Evolutionary conservation across 2,113 vertebrate species (phyloP), one percentile per base, ranked within the genome.

Genomic region (Tachysurus vachellii): DNA sequence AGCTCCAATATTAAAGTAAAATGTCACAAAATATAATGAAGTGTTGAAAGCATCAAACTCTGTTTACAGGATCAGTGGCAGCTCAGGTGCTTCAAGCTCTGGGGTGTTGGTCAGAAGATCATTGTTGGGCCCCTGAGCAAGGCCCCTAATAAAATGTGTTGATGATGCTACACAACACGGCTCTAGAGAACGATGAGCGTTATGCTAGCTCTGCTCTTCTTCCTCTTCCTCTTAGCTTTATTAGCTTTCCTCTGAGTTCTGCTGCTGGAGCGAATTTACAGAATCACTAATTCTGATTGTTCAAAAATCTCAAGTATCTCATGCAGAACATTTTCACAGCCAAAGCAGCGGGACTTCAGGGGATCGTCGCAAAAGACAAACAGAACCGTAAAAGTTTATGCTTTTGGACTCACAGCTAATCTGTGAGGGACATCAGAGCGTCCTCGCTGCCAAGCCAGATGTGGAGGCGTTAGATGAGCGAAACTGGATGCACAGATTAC

Each of bases 171-270:
- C n/a, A n/a, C n/a, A n/a, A n/a, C n/a, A n/a, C n/a, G n/a, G n/a
- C n/a, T n/a, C n/a, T n/a, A 93, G 80, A 19, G 90, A 73, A 12
- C 9, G 87, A 92, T 93, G 94, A 94, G 87, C n/a, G 23, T 13
- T n/a, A 47, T 54, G 76, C 36, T 61, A 64, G 62, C 77, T 42
- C 62, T 84, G 70, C 85, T 73, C 44, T 53, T 89, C 83, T 90
- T 53, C 23, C 13, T 4, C 19, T 82, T 75, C 50, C 77, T 36
- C 64, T 66, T 71, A 75, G 76, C 64, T 81, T 90, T 87, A 88
- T 68, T 71, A 75, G 77, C 64, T 81, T 90, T 87, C 88, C 36
- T 90, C 92, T 87, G 86, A 92, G 91, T 90, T 90, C 89, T 89
- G 92, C 50, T 79, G 28, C 26, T 16, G 5, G 26, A 23, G 54